Conservation (phyloP, 2,888 invertebrate genomes). For the Sminthurides aquaticus region DNA sequence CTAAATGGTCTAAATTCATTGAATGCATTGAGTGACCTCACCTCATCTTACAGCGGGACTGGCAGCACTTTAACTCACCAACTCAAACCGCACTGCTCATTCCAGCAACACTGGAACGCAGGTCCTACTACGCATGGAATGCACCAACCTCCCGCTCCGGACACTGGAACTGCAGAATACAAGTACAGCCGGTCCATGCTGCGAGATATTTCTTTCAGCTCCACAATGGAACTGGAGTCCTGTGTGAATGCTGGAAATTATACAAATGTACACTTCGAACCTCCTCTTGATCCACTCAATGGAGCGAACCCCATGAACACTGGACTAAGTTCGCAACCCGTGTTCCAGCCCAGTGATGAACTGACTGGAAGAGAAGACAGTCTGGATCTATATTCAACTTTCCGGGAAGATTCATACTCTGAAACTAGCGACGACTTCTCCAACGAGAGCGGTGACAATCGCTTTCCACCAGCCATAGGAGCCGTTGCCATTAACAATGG, state of each 20-base stretch:
- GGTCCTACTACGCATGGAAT: background rate
- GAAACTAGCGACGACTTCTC: constrained; percentile 50
- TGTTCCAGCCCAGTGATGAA: constrained; percentile 42
- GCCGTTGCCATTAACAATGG: constrained; percentile 26
- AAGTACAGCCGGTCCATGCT: constrained; percentile 47
- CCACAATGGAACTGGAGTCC: constrained; percentile 57
- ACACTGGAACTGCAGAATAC: constrained; percentile 19
- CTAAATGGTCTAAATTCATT: constrained; percentile 14
- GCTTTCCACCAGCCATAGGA: constrained; percentile 28
- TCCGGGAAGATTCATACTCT: constrained; percentile 56
- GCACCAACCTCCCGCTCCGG: constrained; percentile 14
- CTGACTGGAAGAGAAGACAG: constrained; percentile 54
- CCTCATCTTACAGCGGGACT: constrained; percentile 12
- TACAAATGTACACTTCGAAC: constrained; percentile 61
- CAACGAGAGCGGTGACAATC: constrained; percentile 43
- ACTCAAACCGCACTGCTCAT: constrained; percentile 35
- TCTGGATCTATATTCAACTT: constrained; percentile 54
- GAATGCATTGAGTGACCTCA: constrained; percentile 12
- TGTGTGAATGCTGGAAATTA: constrained; percentile 61
- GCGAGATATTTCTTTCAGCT: constrained; percentile 50
- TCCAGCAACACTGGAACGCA: constrained; percentile 33
- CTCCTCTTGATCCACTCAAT: constrained; percentile 26
- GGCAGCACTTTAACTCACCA: constrained; percentile 27
- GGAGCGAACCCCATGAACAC: constrained; percentile 9
- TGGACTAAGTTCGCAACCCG: constrained; percentile 5